Conservation (phyloP, 92 coral and sea anemone species). For the Palythoa grandiflora region DNA sequence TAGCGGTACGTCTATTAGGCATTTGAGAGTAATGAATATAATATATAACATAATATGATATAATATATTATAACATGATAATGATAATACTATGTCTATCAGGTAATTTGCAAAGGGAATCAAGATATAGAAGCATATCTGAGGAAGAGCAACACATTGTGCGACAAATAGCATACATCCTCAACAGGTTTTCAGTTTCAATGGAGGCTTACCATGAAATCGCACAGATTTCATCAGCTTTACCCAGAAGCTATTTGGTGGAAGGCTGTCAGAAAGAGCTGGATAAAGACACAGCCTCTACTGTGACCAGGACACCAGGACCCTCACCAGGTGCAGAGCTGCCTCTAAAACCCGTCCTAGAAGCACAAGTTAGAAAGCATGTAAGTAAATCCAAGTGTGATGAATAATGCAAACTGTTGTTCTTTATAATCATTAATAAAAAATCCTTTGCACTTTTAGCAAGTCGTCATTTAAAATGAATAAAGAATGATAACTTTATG, state of each 20-base stretch:
- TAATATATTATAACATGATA: no score
- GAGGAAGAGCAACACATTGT: not conserved
- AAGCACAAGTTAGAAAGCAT: not conserved
- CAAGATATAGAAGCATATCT: not conserved
- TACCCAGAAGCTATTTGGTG: not conserved
- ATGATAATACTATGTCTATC: no score
- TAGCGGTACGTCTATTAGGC: no score
- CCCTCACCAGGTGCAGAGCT: not conserved
- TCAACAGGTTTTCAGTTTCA: slow-evolving; percentile 4
- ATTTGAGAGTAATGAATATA: no score
- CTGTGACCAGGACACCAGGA: not conserved
- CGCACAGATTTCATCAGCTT: not conserved
- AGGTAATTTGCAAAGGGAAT: not conserved
- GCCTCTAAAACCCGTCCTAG: not conserved
- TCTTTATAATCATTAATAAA: no score
- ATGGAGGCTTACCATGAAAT: slow-evolving; percentile 18
- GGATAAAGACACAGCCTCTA: not conserved
- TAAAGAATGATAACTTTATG: no score
- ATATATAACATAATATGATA: no score
- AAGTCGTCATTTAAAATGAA: no score
- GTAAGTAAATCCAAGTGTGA: no score
- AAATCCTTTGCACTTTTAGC: no score
- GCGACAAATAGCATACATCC: slow-evolving; percentile 1
- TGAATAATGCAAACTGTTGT: no score
- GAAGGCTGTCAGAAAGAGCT: not conserved